Conservation (phyloP, 2,113 vertebrate species). For the Merops nubicus region DNA sequence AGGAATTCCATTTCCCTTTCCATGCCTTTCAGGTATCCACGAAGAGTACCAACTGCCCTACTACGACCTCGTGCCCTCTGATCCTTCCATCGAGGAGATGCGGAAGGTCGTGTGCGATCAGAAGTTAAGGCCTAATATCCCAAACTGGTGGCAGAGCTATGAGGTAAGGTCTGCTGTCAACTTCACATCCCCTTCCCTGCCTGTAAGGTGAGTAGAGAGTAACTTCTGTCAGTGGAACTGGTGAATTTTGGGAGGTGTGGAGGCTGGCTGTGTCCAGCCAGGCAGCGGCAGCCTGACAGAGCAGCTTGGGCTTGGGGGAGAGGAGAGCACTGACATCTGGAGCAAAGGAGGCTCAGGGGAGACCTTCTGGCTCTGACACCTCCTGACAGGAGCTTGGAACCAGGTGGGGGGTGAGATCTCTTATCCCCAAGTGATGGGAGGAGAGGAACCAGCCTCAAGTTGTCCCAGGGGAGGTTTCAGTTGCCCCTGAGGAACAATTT, state of each 20-base stretch:
- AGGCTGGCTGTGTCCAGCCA: rapidly evolving
- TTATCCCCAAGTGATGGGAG: not conserved
- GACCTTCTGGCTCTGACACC: not conserved
- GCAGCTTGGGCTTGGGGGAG: rapidly evolving
- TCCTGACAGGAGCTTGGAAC: not conserved
- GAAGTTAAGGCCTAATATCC: conserved; percentile 93
- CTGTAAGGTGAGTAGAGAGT: rapidly evolving
- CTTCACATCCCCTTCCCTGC: rapidly evolving
- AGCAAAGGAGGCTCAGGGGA: too few relatives aligned
- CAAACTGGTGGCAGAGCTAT: conserved; percentile 99
- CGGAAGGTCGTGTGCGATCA: conserved; percentile 98
- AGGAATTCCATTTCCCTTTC: not conserved
- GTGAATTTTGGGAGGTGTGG: not conserved
- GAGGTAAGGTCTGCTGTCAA: conserved; percentile 80
- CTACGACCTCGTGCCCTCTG: conserved; percentile 95
- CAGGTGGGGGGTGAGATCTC: not conserved
- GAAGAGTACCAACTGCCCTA: conserved; percentile 99
- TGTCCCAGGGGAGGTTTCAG: too few relatives aligned
- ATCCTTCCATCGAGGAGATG: conserved; percentile 99
- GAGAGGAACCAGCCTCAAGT: too few relatives aligned
- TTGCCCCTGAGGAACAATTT: not conserved
- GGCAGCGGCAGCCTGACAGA: not conserved
- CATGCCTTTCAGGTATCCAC: conserved; percentile 84
- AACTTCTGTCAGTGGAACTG: rapidly evolving
- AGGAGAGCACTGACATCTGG: not conserved